phyloP scores from a whole-genome alignment of 2,888 invertebrate genomes.

The Nephrotoma appendiculata region DNA sequence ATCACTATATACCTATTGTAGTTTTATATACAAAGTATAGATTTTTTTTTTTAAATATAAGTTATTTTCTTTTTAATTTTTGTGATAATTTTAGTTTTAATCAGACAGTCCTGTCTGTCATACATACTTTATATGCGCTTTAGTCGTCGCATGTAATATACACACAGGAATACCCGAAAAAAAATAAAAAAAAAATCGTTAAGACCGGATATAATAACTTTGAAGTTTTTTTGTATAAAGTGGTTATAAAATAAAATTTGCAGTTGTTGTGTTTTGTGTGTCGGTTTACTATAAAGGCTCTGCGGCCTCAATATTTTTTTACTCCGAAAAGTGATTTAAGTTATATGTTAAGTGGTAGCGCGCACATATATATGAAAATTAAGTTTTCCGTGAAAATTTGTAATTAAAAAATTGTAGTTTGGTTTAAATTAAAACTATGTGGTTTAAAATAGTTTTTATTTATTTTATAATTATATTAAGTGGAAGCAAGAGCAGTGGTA shows the following conservation, averaged over 20 bases:
- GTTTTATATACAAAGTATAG: not conserved
- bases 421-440: not conserved
- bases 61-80: not conserved
- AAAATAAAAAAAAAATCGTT: not conserved
- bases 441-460: not conserved
- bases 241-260: not conserved
- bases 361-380: not conserved
- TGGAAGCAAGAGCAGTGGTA: not conserved
- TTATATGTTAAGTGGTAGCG: not conserved
- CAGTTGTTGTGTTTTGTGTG: not conserved
- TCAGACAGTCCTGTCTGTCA: constrained; percentile 2
- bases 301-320: not conserved
- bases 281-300: not conserved
- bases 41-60: not conserved
- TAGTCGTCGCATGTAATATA: not conserved
- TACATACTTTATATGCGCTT: not conserved
- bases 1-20: not conserved
- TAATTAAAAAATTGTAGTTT: not conserved
- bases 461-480: not conserved
- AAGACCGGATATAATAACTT: not conserved
- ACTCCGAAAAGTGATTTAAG: not conserved
- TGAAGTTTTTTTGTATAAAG: not conserved
- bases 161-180: not conserved
- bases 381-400: not conserved
- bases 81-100: constrained; percentile 1